Evolutionary conservation across 2,888 invertebrate species (phyloP).

Genomic region (Aquatica leii): DNA sequence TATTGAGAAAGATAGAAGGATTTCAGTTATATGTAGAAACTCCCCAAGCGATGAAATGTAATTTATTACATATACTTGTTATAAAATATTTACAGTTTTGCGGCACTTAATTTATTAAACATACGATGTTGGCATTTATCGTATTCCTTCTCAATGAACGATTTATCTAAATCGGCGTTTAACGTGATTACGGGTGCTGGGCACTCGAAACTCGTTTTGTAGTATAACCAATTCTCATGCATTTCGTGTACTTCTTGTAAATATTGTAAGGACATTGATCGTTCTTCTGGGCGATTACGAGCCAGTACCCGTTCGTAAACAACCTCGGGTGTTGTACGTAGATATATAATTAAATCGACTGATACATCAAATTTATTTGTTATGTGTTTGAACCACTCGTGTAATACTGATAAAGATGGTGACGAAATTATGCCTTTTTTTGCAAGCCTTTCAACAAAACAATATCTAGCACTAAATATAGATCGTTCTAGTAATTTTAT

Average conservation of each 20-base stretch:
- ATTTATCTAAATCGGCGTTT: conserved; percentile 57
- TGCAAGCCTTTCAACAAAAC: conserved; percentile 79
- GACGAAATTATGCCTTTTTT: conserved; percentile 69
- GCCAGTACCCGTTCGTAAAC: conserved; percentile 74
- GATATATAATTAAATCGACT: conserved; percentile 81
- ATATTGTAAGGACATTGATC: conserved; percentile 74
- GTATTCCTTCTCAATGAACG: conserved; percentile 56
- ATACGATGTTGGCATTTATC: conserved; percentile 53
- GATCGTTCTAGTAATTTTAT: conserved; percentile 76
- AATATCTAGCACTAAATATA: conserved; percentile 65
- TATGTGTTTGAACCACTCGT: conserved; percentile 80
- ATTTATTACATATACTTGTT: no score
- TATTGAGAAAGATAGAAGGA: conserved; percentile 71
- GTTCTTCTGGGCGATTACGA: conserved; percentile 77
- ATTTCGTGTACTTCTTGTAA: conserved; percentile 73
- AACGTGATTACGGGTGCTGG: conserved; percentile 69
- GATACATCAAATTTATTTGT: conserved; percentile 69
- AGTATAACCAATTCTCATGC: conserved; percentile 76
- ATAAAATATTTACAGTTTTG: no score
- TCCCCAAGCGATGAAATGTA: conserved; percentile 28
- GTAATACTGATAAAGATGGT: conserved; percentile 73
- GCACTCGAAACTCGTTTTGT: conserved; percentile 66
- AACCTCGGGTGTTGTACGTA: conserved; percentile 76
- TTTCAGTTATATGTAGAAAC: conserved; percentile 85
- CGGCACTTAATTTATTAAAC: no score